Conservation (phyloP, 2,797 vertebrate species). For the Paramormyrops hopkinsi region DNA sequence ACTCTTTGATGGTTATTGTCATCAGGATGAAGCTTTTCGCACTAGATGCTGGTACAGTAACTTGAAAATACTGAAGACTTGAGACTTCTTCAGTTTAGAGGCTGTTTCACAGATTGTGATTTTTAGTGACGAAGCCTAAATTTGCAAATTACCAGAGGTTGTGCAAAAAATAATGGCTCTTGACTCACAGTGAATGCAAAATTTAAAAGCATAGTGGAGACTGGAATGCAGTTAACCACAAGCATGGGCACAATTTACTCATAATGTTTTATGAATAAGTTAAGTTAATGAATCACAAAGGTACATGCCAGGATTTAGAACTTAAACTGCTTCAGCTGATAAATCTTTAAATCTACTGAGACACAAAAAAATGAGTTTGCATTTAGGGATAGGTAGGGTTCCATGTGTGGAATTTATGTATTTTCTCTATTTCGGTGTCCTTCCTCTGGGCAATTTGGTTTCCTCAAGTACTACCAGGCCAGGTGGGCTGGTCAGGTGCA, state of each 20-base stretch:
- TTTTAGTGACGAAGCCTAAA: not conserved
- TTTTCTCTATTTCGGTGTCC: not conserved
- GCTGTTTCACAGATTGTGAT: constrained; percentile 1
- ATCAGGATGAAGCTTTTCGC: not conserved
- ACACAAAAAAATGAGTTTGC: not conserved
- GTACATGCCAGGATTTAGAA: not conserved
- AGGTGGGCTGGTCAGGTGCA: not conserved
- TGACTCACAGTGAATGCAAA: not conserved
- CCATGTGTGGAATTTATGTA: not conserved
- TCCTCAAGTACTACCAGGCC: not conserved
- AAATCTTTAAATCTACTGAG: not conserved
- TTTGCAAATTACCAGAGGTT: not conserved
- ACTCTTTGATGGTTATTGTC: not conserved
- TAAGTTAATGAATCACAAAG: not conserved
- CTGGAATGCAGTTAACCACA: not conserved
- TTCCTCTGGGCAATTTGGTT: not conserved
- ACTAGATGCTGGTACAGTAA: not conserved
- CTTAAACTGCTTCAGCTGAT: not conserved
- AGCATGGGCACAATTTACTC: not conserved
- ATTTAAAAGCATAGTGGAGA: not conserved
- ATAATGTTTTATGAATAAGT: not conserved
- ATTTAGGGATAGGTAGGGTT: not conserved
- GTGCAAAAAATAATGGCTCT: not conserved
- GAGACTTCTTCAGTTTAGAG: not conserved
- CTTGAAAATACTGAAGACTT: not conserved